Conservation (phyloP, 2,888 invertebrate genomes). For the Masnerella sp. region DNA sequence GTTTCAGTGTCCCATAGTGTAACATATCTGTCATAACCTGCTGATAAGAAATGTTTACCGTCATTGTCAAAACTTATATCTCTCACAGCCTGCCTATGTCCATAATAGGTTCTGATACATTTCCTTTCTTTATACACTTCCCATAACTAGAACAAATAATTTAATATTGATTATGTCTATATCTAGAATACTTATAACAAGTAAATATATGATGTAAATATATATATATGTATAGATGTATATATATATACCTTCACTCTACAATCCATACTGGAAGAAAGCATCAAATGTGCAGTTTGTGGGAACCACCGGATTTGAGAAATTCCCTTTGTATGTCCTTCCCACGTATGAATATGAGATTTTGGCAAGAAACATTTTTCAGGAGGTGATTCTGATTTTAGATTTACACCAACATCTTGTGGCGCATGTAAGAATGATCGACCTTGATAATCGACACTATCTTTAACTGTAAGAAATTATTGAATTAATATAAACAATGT, state of each 20-base stretch:
- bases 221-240: no score
- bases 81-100: conserved; percentile 97
- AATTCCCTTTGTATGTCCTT: conserved; percentile 97
- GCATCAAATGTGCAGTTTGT: conserved; percentile 92
- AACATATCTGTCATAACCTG: conserved; percentile 98
- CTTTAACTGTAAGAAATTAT: conserved; percentile 84
- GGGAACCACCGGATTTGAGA: conserved; percentile 98
- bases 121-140: conserved; percentile 97
- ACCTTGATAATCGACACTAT: conserved; percentile 97
- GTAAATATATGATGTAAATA: no score
- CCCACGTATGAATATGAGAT: conserved; percentile 96
- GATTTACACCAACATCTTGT: conserved; percentile 93
- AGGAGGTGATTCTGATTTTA: conserved; percentile 91
- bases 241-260: conserved; percentile 85
- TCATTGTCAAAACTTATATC: conserved; percentile 97
- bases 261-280: conserved; percentile 98
- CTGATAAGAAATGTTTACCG: conserved; percentile 95
- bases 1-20: conserved; percentile 99
- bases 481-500: neutral
- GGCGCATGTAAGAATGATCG: conserved; percentile 96
- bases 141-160: conserved; percentile 85
- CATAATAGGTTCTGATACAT: conserved; percentile 95
- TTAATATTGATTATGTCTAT: neutral
- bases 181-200: no score
- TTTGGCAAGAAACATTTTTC: conserved; percentile 98